These are phyloP conservation scores for Poecilia latipinna DNA, from an alignment of 2,113 vertebrate species.

Conservation along the genomic window DNA sequence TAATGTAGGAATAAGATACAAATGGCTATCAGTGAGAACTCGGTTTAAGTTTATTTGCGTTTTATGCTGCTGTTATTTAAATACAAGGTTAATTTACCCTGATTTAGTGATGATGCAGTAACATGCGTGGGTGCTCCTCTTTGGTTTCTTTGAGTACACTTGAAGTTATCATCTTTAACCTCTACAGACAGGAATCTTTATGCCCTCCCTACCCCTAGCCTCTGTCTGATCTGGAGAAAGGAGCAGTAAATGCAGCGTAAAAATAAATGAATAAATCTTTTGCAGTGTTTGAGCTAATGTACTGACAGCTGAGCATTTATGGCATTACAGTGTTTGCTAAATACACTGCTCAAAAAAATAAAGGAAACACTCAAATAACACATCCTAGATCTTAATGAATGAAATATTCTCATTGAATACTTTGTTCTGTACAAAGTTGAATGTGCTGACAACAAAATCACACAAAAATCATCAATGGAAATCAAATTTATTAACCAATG, in stretches of 20 bases:
- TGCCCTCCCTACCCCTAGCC: constrained; percentile 24
- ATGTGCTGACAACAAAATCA: too few species aligned
- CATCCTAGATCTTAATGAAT: too few species aligned
- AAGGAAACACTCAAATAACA: too few species aligned
- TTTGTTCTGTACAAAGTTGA: too few species aligned
- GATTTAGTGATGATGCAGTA: constrained; percentile 30
- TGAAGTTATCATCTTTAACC: constrained; percentile 32
- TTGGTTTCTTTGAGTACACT: constrained; percentile 50
- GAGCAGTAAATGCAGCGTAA: constrained; percentile 3
- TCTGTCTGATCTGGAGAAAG: constrained; percentile 39
- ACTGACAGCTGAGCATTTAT: neutral
- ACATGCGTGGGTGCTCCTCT: constrained; percentile 34
- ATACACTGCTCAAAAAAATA: too few species aligned
- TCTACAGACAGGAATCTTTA: constrained; percentile 40
- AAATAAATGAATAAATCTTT: constrained; percentile 3
- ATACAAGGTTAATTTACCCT: constrained; percentile 20
- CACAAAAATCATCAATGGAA: too few species aligned
- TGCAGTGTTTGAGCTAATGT: constrained; percentile 21
- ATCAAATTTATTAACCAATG: too few species aligned
- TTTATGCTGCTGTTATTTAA: constrained; percentile 30
- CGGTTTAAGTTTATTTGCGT: constrained; percentile 10
- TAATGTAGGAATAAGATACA: constrained; percentile 25
- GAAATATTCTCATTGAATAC: too few species aligned
- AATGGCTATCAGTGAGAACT: constrained; percentile 21
- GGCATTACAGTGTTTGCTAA: constrained; percentile 1